Base-by-base conservation (phyloP, 2,113 vertebrate genomes). In the Nerophis ophidion region DNA sequence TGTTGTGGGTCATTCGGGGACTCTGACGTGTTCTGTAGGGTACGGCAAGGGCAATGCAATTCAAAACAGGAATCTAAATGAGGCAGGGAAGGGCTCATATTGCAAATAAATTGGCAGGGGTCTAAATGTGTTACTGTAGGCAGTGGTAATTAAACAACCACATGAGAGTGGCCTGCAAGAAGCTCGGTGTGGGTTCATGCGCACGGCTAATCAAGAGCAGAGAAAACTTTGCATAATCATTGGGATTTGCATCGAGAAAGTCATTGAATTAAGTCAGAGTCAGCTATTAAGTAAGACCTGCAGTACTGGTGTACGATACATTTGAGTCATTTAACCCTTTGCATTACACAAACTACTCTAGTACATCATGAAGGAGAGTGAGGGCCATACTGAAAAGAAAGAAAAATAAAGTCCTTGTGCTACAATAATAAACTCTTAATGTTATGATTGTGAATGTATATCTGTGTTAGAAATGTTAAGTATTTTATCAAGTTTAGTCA, bases 61-160 rank as follows among this genome's bases (percentile, higher is more conserved):
- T 68, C 58, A 76, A 57, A 61, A 49, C 35, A 52, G 74, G 65
- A 54, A 48, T 49, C 55, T 71, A 81, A 78, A 80, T 71, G 64
- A 75, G 61, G 26, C 42, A 38, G 61, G 61, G 48, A 77, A 80
- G 75, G 38, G 48, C 75, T 53, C 72, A 60, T 61, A 72, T 79
- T 80, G 80, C 68, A 72, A 80, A 79, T 75, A 67, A 72, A 85
- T 79, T 74, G 69, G 66, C 61, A 48, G 53, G 19, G 59, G 48
- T 68, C 45, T 79, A 59, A 47, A 69, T 72, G 66, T 59, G 66
- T 71, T 66, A 62, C 74, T 63, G 63, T 35, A 49, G 71, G 69
- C 68, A 61, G 63, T 35, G 56, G 52, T 38, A 69, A 73, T 81
- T 57, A 56, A 71, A 60, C 52, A 77, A 61, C 65, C 72, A 44